phyloP scores from a whole-genome alignment of 2,113 vertebrate species.

The Pygoscelis adeliae region DNA sequence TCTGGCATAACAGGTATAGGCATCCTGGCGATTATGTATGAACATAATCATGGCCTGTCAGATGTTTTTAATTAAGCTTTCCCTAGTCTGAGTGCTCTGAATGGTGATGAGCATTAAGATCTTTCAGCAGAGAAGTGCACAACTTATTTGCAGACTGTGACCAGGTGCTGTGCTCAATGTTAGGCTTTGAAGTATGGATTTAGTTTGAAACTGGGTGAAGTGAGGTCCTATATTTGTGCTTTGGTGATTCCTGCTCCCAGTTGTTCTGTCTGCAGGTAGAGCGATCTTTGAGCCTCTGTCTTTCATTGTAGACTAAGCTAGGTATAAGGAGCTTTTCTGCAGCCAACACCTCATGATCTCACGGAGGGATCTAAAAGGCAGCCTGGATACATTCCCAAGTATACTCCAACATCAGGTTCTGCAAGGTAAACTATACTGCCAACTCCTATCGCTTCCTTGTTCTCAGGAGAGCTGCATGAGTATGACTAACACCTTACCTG shows the following conservation, averaged over 20 bases:
- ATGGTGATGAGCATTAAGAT: constrained; percentile 16
- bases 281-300: background rate
- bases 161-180: background rate
- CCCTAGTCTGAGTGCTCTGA: constrained; percentile 21
- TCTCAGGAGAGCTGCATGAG: background rate
- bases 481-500: background rate
- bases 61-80: constrained; percentile 59
- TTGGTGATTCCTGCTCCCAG: background rate
- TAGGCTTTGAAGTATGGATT: background rate
- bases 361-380: background rate
- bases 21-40: constrained; percentile 25
- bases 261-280: background rate
- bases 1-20: constrained; percentile 51
- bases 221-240: background rate
- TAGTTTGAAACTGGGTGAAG: background rate
- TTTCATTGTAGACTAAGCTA: background rate
- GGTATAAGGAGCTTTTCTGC: background rate
- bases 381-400: constrained; percentile 1
- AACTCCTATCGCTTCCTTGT: background rate
- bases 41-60: constrained; percentile 31
- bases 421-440: background rate
- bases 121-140: background rate
- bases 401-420: constrained; percentile 21
- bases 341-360: background rate
- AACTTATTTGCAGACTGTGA: background rate